These are phyloP conservation scores for Myripristis murdjan DNA, from an alignment of 2,797 vertebrate species.

Conservation along the genomic window DNA sequence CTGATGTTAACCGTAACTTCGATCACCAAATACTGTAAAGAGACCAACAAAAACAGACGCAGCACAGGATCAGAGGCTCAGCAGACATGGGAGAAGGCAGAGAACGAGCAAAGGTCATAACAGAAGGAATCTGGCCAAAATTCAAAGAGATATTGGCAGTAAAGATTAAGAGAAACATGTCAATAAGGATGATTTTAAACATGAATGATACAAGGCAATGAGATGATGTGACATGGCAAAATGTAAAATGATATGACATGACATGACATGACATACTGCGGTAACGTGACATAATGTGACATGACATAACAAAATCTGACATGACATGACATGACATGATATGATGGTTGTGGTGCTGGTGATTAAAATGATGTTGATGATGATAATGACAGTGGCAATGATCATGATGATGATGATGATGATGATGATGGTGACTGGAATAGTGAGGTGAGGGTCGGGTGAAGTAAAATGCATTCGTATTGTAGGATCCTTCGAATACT, in stretches of 20 bases:
- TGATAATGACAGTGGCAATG: not conserved
- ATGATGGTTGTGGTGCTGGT: not conserved
- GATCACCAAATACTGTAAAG: constrained; percentile 27
- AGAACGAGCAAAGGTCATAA: constrained; percentile 5
- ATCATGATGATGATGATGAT: not conserved
- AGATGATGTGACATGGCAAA: not conserved
- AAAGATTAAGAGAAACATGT: not conserved
- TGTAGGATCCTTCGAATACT: not conserved
- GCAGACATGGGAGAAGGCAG: constrained; percentile 16
- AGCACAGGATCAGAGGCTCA: constrained; percentile 14
- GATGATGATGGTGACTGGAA: not conserved
- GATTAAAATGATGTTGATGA: not conserved
- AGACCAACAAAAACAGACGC: constrained; percentile 25
- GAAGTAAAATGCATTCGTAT: not conserved
- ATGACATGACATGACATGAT: too few relatives aligned
- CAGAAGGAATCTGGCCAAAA: not conserved
- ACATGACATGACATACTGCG: too few relatives aligned
- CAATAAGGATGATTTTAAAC: not conserved
- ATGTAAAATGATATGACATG: too few relatives aligned
- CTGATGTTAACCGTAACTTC: constrained; percentile 5
- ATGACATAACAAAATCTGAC: too few relatives aligned
- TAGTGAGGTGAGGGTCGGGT: too few relatives aligned
- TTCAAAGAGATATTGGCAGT: not conserved
- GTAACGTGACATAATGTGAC: too few relatives aligned
- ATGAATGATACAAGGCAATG: too few relatives aligned